A percentile compares a stretch with the other conserved stretches of the same genome.
Conservation (phyloP, 2,797 vertebrate species). For the Enteromius viviparus region DNA sequence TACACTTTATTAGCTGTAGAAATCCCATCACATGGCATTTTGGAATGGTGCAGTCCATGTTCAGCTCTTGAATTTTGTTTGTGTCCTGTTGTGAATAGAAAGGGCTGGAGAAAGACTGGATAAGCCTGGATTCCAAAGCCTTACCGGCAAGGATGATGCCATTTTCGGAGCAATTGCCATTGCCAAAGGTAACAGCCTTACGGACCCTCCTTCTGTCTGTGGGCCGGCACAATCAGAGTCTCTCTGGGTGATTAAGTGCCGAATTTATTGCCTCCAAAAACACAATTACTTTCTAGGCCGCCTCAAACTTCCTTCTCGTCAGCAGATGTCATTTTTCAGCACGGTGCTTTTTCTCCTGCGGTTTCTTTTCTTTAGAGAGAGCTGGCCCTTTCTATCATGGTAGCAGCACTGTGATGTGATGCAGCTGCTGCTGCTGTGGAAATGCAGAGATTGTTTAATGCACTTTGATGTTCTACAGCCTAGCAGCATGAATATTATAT, state of each 20-base stretch:
- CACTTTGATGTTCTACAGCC: slow-evolving; percentile 28
- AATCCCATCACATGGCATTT: slow-evolving; percentile 17
- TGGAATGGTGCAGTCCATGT: neutral
- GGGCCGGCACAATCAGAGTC: slow-evolving; percentile 73
- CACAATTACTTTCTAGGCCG: slow-evolving; percentile 84
- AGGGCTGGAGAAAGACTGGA: slow-evolving; percentile 81
- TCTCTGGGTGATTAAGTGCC: slow-evolving; percentile 82
- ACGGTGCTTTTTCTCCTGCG: slow-evolving; percentile 79
- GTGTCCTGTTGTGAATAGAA: slow-evolving; percentile 73
- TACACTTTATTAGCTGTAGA: slow-evolving; percentile 43
- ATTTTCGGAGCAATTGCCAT: slow-evolving; percentile 71
- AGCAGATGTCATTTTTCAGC: slow-evolving; percentile 91
- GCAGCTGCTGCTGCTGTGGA: slow-evolving; percentile 79
- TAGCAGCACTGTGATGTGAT: slow-evolving; percentile 81
- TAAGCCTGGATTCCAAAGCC: slow-evolving; percentile 69
- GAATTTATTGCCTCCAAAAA: slow-evolving; percentile 88
- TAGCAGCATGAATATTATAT: neutral
- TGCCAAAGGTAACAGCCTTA: slow-evolving; percentile 85
- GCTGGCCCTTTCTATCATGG: slow-evolving; percentile 85
- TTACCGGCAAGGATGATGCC: slow-evolving; percentile 72
- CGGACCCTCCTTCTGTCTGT: slow-evolving; percentile 70
- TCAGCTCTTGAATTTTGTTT: slow-evolving; percentile 31
- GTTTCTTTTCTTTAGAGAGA: slow-evolving; percentile 75
- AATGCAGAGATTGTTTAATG: slow-evolving; percentile 23
- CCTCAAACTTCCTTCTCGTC: slow-evolving; percentile 80